Base-by-base conservation (phyloP, 2,888 invertebrate species). In the Mactromeris polynyma region DNA sequence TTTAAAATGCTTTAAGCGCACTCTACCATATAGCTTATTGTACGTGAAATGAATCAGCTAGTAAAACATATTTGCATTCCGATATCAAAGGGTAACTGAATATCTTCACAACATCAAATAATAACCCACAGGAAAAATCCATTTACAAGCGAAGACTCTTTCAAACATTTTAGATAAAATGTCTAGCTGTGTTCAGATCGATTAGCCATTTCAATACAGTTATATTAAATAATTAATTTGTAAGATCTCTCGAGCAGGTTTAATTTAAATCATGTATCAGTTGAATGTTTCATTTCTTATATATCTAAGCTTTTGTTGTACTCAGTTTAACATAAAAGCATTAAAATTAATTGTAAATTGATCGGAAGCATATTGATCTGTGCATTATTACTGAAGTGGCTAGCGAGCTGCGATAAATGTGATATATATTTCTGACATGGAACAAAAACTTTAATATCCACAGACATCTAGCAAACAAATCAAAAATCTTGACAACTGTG, bases 21-120 rank as follows among this genome's bases (percentile, higher is more conserved):
- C 73, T 73, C 36, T 36, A 73, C 73, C 73, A 73, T 73, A 19
- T 36, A 26, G 58, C 58, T 64, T 73, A 73, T 73, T 73, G 73
- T 73, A 73, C 9, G 73, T 33, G 73, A 73, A 73, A 73, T 73
- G 73, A 73, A 73, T 73, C 73, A 73, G 73, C 73, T 11, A 33
- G 73, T 73, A 33, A 31, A 73, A 33, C 36, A 17, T 36, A 17
- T 73, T 73, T 73, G 73, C 73, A 73, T 73, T 73, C 73, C 33
- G 31, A 73, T 73, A 73, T 73, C 73, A 73, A 73, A 73, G 73
- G 36, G 73, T 36, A 73, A 73, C 17, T 36, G 73, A 73, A 73
- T 73, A 73, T 73, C 33, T 73, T 73, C 17, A 33, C 73, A 73
- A 73, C 33, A 11, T 19, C 19, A 33, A 33, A 73, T 73, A 73